Evolutionary conservation across 2,888 invertebrate genomes (phyloP), one percentile per base, ranked within the genome.

Genomic region (Drosophila falleni): DNA sequence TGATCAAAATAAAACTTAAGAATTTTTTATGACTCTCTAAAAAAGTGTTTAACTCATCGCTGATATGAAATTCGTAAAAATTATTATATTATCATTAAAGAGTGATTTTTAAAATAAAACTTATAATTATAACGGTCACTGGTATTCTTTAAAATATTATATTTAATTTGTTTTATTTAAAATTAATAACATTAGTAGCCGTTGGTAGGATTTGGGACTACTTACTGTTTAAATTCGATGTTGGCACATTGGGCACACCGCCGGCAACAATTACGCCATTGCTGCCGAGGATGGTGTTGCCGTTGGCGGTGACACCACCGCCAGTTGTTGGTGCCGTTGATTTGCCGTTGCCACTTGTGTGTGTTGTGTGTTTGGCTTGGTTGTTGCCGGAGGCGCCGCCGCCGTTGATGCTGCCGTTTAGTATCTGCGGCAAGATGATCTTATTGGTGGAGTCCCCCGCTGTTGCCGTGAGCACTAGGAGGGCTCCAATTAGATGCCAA

Each of bases 401-500:
- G 42, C 74, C 71, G 61, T 68, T 74, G 19, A 76, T 58, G 72
- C 78, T 73, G 75, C 74, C 90, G 76, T 88, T 90, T 59, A 87
- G 81, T 79, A 88, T 89, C 59, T 89, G 92, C 63, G 92, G 89
- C 88, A 90, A 84, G 71, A 90, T 88, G 77, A 92, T 90, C 82
- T 90, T 90, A 68, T 91, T 92, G 78, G 91, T 92, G 91, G 92
- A 92, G 90, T 92, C 92, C 91, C 92, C 92, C 91, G 90, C 91
- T 85, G 91, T 92, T 89, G 92, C 91, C 86, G 91, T 90, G 73
- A 93, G 91, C 92, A 93, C 90, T 81, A 93, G 91, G 91, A 93
- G 93, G 92, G 91, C 92, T 87, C 92, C 92, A 91, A 93, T 91
- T 90, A 92, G 81, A 89, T 89, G 91, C 92, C 93, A 91, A 88